A percentile compares a stretch with the other conserved stretches of the same genome.
Conservation (phyloP, 2,888 invertebrate species). For the Xestia ashworthii region DNA sequence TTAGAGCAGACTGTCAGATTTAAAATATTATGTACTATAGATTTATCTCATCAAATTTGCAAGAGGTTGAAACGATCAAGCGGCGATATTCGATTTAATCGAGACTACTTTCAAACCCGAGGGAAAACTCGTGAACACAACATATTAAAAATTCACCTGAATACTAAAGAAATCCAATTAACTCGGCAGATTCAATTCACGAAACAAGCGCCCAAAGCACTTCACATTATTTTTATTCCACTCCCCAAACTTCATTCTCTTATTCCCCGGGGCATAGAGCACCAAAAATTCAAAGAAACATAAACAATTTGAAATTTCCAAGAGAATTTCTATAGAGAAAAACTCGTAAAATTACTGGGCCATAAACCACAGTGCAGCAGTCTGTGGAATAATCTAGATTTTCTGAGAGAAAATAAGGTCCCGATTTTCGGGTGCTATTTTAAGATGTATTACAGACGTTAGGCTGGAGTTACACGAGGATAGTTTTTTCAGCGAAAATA, state of each 20-base stretch:
- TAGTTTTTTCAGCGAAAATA: neutral
- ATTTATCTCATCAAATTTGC: constrained; percentile 34
- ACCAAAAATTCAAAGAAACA: constrained; percentile 40
- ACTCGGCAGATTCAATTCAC: constrained; percentile 58
- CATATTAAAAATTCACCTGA: constrained; percentile 59
- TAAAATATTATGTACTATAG: neutral
- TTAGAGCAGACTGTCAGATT: neutral
- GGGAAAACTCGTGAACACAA: constrained; percentile 49
- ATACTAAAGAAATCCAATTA: constrained; percentile 59
- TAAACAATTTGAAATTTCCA: constrained; percentile 50
- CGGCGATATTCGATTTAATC: constrained; percentile 48
- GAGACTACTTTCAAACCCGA: constrained; percentile 22
- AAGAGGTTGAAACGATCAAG: constrained; percentile 34
- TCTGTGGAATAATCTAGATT: constrained; percentile 53
- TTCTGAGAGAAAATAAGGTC: constrained; percentile 47
- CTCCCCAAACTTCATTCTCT: constrained; percentile 49
- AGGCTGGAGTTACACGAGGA: neutral
- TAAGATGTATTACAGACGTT: constrained; percentile 46
- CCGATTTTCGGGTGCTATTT: constrained; percentile 46
- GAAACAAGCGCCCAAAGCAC: constrained; percentile 49
- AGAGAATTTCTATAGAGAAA: constrained; percentile 47
- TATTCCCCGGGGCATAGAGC: constrained; percentile 46
- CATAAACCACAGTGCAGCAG: constrained; percentile 52
- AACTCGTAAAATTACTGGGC: constrained; percentile 46
- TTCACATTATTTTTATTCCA: constrained; percentile 55